Evolutionary conservation across 2,888 invertebrate species (phyloP).

Genomic region (Phytoseiulus persimilis): DNA sequence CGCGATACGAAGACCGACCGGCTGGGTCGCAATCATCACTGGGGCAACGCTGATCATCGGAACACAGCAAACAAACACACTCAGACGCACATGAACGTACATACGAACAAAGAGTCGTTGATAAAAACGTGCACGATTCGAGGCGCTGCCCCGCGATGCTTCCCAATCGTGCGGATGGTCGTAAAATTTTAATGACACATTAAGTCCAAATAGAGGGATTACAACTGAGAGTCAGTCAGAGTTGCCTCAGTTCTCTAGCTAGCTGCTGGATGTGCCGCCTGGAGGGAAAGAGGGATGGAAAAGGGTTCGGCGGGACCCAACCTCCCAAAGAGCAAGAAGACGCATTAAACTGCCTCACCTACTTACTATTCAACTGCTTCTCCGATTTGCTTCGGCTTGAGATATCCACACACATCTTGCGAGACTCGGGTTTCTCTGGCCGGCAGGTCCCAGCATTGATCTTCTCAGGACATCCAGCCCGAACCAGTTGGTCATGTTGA

Average conservation of each 20-base stretch:
- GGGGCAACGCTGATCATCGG: background rate
- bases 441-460: too few relatives aligned
- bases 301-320: background rate
- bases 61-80: background rate
- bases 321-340: background rate
- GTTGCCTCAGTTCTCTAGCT: background rate
- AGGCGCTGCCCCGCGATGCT: background rate
- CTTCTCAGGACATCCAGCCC: too few relatives aligned
- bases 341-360: background rate
- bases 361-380: background rate
- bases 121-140: background rate
- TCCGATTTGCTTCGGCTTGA: background rate
- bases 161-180: background rate
- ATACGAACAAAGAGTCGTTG: background rate
- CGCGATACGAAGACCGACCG: background rate
- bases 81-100: background rate
- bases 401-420: background rate
- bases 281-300: background rate
- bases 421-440: too few relatives aligned
- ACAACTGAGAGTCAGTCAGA: slow-evolving; percentile 6
- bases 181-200: slow-evolving; percentile 39
- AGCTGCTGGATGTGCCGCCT: background rate
- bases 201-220: slow-evolving; percentile 23
- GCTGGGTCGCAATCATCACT: background rate
- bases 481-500: too few relatives aligned